Evolutionary conservation across 2,888 invertebrate genomes (phyloP).

Genomic region (Odontocerum albicorne): DNA sequence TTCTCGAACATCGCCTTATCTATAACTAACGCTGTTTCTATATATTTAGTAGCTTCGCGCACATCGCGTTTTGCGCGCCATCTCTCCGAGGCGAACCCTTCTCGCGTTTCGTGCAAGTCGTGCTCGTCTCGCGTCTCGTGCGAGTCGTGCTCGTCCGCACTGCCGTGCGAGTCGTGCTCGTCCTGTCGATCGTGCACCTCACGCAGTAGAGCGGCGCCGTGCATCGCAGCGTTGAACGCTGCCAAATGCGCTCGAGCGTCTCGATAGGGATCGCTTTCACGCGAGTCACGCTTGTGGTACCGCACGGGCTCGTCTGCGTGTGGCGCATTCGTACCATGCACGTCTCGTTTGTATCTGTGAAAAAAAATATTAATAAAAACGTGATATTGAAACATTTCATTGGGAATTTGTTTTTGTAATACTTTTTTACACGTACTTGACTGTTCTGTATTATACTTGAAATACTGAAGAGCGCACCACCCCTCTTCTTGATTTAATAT

Average conservation of each 20-base stretch:
- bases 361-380: too few relatives aligned
- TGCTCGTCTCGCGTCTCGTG: not conserved
- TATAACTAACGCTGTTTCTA: conserved; percentile 93
- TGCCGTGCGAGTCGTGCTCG: conserved; percentile 40
- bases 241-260: conserved; percentile 20
- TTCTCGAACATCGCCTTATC: conserved; percentile 97
- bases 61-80: conserved; percentile 68
- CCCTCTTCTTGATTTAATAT: too few relatives aligned
- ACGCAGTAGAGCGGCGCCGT: not conserved
- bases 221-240: conserved; percentile 9
- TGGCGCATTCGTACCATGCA: conserved; percentile 2
- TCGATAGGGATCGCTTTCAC: conserved; percentile 29
- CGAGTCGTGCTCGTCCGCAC: not conserved
- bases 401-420: too few relatives aligned
- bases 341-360: conserved; percentile 12
- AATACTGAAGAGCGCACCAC: too few relatives aligned
- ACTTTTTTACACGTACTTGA: too few relatives aligned
- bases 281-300: conserved; percentile 41
- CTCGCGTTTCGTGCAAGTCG: not conserved
- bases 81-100: not conserved
- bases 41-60: conserved; percentile 88
- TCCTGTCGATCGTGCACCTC: conserved; percentile 39
- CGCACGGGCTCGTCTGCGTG: conserved; percentile 7
- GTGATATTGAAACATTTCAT: too few relatives aligned
- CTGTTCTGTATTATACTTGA: too few relatives aligned